Evolutionary conservation across 2,113 vertebrate genomes (phyloP), one percentile per base, ranked within the genome.

Genomic region (Coptodon rendalli): DNA sequence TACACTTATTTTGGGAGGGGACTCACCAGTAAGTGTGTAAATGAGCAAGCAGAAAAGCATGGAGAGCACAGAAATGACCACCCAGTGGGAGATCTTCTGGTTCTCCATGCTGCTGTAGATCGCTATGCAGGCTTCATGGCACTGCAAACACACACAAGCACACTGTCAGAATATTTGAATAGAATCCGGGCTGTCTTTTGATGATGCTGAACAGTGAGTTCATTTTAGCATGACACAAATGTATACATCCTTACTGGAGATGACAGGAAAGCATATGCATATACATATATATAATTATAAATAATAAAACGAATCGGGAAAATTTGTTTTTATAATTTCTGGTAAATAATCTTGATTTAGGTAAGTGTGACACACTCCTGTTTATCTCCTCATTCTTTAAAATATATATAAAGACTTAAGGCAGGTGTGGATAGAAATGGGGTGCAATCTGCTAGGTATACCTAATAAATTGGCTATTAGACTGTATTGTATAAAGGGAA

Each of bases 31-130:
- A 2, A 96, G 94, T 17, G 96, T 96, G 94, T 99, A 99, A 93
- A 99, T 93, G 50, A 99, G 94, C 61, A 98, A 95, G 84, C 98
- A 99, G 94, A 97, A 96, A 80, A 99, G 93, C 98, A 99, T 97
- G 94, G 98, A 97, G 63, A 97, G 85, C 73, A 96, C 93, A 0
- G 98, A 97, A 52, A 99, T 97, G 2, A 96, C 1, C 16, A 97
- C 89, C 98, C 98, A 99, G 95, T 97, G 97, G 48, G 94, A 92
- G 68, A 99, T 94, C 84, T 95, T 96, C 96, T 94, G 97, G 92
- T 96, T 97, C 85, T 92, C 91, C 98, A 99, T 98, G 95, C 98
- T 99, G 94, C 97, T 97, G 94, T 98, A 99, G 95, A 99, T 97
- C 7, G 98, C 96, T 80, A 99, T 96, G 0, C 97, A 97, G 0